Base-by-base conservation (phyloP, 1,140 invertebrate species). In the Liolophura sinensis region DNA sequence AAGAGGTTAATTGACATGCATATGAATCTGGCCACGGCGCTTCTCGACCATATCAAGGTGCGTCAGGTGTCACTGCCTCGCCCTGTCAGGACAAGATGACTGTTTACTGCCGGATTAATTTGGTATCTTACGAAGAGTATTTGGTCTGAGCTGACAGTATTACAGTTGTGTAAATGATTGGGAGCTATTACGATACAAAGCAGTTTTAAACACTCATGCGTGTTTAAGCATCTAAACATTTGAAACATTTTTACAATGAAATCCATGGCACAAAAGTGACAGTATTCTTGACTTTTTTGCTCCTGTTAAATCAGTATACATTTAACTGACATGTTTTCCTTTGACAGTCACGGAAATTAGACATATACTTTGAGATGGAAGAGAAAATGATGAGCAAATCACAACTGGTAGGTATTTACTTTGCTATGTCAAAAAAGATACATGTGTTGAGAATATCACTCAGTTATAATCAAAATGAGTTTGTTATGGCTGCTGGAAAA, bases 1-100 rank as follows among this genome's bases (percentile, higher is more conserved):
- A 99, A 99, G 83, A 87, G 95, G 57, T 87, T 99, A 11, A 97
- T 99, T 73, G 97, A 99, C 82, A 96, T 98, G 91, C 98, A 99
- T 82, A 99, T 95, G 15, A 97, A 95, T 67, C 92, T 99, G 73
- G 97, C 97, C 12, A 99, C 96, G 72, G 91, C 92, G 20, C 92
- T 98, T 69, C 86, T 98, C 31, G 95, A 97, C 82, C 90, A 89
- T 56, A 98, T 99, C 27, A 98, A 88, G 68, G 77, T 81, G 65
- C 22, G 55, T 68, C 5, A 18, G 16, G 15, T 1, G 31, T 9
- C 9, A 9, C 3, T 27, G 18, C 46, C 3, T 40, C 31, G 9
- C 31, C 9, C 3, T 40, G 31, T 3, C 31, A 40, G 3, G 31
- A 9, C 31, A 40, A 40, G 31, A 5, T 40, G 31, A 40, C 3